phyloP scores from a whole-genome alignment of 2,797 vertebrate species.

The Dipus sagitta region DNA sequence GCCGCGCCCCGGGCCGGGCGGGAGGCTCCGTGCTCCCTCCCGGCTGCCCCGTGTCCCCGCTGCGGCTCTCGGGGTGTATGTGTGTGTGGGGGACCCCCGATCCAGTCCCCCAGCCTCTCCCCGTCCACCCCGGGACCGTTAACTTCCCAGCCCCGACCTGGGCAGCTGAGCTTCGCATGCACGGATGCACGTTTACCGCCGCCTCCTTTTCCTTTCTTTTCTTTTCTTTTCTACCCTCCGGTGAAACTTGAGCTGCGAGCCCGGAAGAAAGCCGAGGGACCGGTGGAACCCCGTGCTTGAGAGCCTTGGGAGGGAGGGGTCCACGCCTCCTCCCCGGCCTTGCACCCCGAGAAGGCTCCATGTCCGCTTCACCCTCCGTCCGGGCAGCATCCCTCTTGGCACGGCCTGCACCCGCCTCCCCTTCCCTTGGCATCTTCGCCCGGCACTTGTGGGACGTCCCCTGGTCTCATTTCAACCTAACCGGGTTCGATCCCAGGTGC shows the following conservation, averaged over 20 bases:
- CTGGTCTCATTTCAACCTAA: neutral
- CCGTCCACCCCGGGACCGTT: conserved; percentile 62
- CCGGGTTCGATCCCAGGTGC: neutral
- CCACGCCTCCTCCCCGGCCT: too few relatives aligned
- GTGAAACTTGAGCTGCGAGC: conserved; percentile 69
- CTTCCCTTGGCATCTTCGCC: too few relatives aligned
- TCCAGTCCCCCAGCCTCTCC: too few relatives aligned
- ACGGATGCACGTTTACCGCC: conserved; percentile 27
- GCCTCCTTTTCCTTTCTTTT: neutral
- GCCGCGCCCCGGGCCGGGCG: conserved; percentile 74
- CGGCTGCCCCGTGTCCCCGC: neutral
- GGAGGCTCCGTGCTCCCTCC: neutral
- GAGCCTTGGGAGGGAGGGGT: neutral
- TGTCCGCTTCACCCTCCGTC: too few relatives aligned
- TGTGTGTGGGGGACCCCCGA: too few relatives aligned
- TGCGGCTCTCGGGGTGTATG: neutral
- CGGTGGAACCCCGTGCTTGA: neutral
- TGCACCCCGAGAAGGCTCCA: too few relatives aligned
- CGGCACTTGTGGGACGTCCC: neutral
- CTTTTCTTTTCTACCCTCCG: neutral
- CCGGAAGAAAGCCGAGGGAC: neutral
- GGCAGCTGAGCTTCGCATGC: neutral
- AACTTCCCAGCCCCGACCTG: conserved; percentile 35
- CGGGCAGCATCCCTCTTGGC: too few relatives aligned
- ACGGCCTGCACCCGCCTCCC: too few relatives aligned